phyloP scores from a whole-genome alignment of 1,140 invertebrate species.

The Scaptomyza hsui region DNA sequence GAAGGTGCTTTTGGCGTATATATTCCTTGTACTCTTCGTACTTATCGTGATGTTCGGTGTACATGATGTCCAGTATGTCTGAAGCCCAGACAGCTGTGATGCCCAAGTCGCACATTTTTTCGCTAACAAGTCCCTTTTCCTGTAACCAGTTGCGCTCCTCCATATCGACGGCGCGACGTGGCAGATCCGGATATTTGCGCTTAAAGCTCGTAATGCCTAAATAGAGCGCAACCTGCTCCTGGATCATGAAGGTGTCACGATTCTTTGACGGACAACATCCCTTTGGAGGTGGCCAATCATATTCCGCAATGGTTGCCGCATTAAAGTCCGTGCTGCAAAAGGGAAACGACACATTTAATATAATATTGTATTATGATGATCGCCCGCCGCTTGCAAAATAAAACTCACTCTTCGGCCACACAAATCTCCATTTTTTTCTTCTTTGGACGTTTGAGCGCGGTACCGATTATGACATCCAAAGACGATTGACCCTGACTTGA shows the following conservation, averaged over 20 bases:
- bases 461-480: conserved; percentile 54
- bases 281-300: conserved; percentile 93
- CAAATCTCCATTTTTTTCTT: conserved; percentile 90
- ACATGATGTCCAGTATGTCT: conserved; percentile 97
- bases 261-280: conserved; percentile 86
- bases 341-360: neutral
- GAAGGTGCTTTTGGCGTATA: conserved; percentile 90
- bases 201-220: conserved; percentile 97
- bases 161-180: conserved; percentile 92
- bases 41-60: conserved; percentile 96
- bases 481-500: conserved; percentile 70
- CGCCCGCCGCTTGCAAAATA: too few species aligned
- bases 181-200: conserved; percentile 96
- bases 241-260: conserved; percentile 92
- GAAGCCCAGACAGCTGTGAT: conserved; percentile 95
- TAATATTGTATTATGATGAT: neutral
- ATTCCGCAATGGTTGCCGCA: conserved; percentile 95
- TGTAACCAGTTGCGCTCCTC: conserved; percentile 95
- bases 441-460: conserved; percentile 85
- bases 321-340: conserved; percentile 87
- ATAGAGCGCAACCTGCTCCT: conserved; percentile 94
- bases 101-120: conserved; percentile 96
- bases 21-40: conserved; percentile 96
- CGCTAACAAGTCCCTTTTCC: conserved; percentile 93
- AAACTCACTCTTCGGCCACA: conserved; percentile 86